Percentiles rank a stretch among this genome's conserved stretches.
Evolutionary conservation across 2,113 vertebrate species (phyloP).

Genomic region (Chamaetylas fuelleborni): DNA sequence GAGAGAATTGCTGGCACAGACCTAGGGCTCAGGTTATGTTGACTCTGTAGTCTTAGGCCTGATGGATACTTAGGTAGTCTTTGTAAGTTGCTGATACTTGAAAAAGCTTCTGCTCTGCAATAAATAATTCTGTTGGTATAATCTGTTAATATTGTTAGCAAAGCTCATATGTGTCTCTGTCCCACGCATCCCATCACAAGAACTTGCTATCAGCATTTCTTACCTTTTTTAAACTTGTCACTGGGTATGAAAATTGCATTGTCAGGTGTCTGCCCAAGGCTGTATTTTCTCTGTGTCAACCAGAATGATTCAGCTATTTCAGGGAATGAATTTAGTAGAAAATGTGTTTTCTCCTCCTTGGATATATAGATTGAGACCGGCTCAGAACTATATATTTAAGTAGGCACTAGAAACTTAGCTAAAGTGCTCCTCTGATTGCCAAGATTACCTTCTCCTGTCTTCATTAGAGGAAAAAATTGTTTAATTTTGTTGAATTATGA

Average conservation of each 20-base stretch:
- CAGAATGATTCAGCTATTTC: constrained; percentile 10
- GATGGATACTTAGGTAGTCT: background rate
- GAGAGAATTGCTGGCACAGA: background rate
- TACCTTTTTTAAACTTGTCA: background rate
- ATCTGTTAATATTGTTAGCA: background rate
- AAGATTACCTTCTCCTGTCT: background rate
- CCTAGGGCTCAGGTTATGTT: background rate
- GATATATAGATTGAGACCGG: background rate
- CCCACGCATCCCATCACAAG: background rate
- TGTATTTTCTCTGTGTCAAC: background rate
- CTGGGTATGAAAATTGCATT: background rate
- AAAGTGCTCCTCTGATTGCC: background rate
- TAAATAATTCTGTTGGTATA: background rate
- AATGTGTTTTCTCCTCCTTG: background rate
- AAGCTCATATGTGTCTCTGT: background rate
- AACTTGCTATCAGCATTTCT: background rate
- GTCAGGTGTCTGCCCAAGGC: background rate
- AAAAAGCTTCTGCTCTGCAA: background rate
- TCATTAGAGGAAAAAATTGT: background rate
- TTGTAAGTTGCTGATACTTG: background rate
- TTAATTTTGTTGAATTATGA: background rate
- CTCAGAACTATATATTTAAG: background rate
- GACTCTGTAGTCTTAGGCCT: background rate
- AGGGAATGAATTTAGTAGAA: background rate
- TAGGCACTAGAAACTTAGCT: background rate